Evolutionary conservation across 2,888 invertebrate species (phyloP), one percentile per base, ranked within the genome.

Genomic region (Nemapogon koenigi): DNA sequence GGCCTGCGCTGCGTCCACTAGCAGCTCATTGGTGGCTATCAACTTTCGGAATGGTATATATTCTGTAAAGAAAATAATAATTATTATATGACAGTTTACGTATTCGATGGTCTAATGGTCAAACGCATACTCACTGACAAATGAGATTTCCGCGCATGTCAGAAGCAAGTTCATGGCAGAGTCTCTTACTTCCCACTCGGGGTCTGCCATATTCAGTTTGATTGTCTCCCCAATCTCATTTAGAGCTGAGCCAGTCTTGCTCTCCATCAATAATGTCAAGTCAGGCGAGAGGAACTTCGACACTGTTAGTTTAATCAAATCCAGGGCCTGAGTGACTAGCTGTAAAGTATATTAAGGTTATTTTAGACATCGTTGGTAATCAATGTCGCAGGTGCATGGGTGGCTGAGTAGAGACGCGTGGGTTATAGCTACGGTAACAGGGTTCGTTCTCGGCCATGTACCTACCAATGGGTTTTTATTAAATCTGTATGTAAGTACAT

Each of bases 151-250:
- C 1, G 84, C 82, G 45, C 89, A 83, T 1, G 84, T 84, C 30
- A 81, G 79, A 6, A 89, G 59, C 33, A 89, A 66, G 57, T 89
- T 88, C 29, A 89, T 52, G 0, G 87, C 83, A 26, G 85, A 86
- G 49, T 89, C 89, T 28, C 88, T 76, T 2, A 89, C 83, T 57
- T 89, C 88, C 89, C 89, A 89, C 17, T 82, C 76, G 1, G 70
- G 64, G 50, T 87, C 86, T 42, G 85, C 83, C 43, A 88, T 62
- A 48, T 85, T 82, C 47, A 80, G 80, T 18, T 73, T 78, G 11
- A 90, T 70, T 16, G 85, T 79, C 1, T 81, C 78, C 0, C 84
- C 86, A 19, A 88, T 61, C 41, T 81, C 76, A 18, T 81, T 72
- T 52, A 87, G 72, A 1, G 82, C 76, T 2, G 83, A 82, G 26